Conservation (phyloP, 1,140 invertebrate species). For the Listronotus bonariensis region DNA sequence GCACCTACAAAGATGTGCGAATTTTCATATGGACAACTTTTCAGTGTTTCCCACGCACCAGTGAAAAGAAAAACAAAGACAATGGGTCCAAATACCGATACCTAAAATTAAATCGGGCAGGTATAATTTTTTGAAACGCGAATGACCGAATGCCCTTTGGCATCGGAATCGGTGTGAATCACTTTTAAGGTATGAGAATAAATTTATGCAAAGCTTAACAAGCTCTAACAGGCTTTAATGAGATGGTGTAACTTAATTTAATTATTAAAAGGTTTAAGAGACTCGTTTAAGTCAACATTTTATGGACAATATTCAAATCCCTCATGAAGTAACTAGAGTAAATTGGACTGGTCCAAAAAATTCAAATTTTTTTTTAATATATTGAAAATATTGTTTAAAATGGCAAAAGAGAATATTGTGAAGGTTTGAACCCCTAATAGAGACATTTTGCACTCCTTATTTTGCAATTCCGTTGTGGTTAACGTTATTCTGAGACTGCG, state of each 20-base stretch:
- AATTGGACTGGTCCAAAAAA: no score
- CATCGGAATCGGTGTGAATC: constrained; percentile 4
- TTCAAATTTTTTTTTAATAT: no score
- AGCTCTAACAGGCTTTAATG: constrained; percentile 8
- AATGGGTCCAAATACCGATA: not conserved
- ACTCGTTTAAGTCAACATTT: no score
- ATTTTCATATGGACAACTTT: not conserved
- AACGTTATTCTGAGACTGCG: no score
- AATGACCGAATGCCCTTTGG: constrained; percentile 8
- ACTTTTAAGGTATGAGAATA: constrained; percentile 5
- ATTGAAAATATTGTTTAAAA: no score
- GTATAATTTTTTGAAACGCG: constrained; percentile 8
- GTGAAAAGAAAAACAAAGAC: not conserved
- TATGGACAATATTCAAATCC: no score
- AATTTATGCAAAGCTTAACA: constrained; percentile 5
- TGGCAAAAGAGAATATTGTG: no score
- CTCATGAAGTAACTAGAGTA: no score
- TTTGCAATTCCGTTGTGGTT: no score
- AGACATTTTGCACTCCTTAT: no score
- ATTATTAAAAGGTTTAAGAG: not conserved
- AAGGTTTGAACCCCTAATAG: no score
- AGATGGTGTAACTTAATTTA: not conserved
- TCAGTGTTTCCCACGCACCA: not conserved
- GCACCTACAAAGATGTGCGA: not conserved
- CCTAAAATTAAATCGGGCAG: constrained; percentile 7